Evolutionary conservation across 1,140 invertebrate species (phyloP).

Genomic region (Drosophila eugracilis): DNA sequence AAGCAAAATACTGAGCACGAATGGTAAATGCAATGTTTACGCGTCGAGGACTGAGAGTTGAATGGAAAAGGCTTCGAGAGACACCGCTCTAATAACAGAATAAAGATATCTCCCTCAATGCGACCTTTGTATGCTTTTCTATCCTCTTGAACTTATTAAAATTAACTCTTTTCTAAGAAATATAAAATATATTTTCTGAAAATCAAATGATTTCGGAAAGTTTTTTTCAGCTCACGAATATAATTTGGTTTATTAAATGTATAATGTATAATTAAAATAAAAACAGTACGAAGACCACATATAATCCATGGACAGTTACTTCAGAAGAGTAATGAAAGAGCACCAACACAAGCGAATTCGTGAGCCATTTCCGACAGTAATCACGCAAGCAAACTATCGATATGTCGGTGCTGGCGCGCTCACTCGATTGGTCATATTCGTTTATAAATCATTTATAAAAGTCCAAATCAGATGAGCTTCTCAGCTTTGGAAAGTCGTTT

Average conservation of each 20-base stretch:
- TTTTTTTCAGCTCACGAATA: too few relatives aligned
- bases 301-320: not conserved
- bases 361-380: not conserved
- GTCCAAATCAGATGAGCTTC: not conserved
- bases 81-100: slow-evolving; percentile 17
- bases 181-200: too few relatives aligned
- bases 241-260: too few relatives aligned
- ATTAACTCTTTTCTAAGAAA: too few relatives aligned
- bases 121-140: not conserved
- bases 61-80: slow-evolving; percentile 16
- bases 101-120: rapidly evolving
- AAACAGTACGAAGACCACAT: not conserved
- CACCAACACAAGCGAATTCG: not conserved
- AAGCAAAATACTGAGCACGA: slow-evolving; percentile 56
- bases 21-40: slow-evolving; percentile 49
- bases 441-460: slow-evolving; percentile 8
- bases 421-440: not conserved
- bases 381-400: slow-evolving; percentile 10
- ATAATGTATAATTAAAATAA: too few relatives aligned
- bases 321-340: not conserved
- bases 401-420: not conserved
- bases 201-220: too few relatives aligned
- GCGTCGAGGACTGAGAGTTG: slow-evolving; percentile 54
- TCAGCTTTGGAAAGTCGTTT: too few relatives aligned
- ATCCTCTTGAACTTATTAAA: not conserved